A percentile compares a stretch with the other conserved stretches of the same genome.
phyloP scores from a whole-genome alignment of 2,797 vertebrate species.

The Bucorvus abyssinicus region DNA sequence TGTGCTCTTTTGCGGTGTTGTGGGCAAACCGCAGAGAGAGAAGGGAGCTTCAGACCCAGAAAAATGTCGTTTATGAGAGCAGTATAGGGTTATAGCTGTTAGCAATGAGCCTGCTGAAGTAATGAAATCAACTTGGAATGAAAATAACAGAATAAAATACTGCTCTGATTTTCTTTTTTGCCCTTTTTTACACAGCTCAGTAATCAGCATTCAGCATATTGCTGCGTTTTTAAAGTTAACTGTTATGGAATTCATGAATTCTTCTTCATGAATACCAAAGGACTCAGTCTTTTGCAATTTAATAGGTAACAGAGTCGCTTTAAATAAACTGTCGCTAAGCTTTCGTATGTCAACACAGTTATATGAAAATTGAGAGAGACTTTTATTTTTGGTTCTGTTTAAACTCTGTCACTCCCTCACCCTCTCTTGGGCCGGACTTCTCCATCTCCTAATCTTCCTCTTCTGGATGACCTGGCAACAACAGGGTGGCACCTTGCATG shows the following conservation, averaged over 20 bases:
- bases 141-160: conserved; percentile 13
- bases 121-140: background rate
- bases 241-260: conserved; percentile 50
- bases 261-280: conserved; percentile 53
- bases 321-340: conserved; percentile 34
- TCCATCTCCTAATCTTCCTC: background rate
- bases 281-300: conserved; percentile 11
- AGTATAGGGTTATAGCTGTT: background rate
- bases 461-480: background rate
- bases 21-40: background rate
- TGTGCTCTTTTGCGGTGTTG: background rate
- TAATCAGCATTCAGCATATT: conserved; percentile 47
- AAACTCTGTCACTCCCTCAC: background rate
- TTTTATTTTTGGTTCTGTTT: conserved; percentile 3
- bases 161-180: background rate
- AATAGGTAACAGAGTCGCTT: conserved; percentile 28
- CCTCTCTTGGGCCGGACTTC: background rate
- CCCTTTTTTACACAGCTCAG: background rate
- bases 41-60: background rate
- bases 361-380: background rate
- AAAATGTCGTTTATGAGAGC: background rate
- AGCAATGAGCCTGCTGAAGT: background rate
- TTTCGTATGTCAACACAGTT: background rate
- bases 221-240: conserved; percentile 30
- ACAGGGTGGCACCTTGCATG: background rate